Evolutionary conservation across 92 coral and sea anemone species (phyloP), one percentile per base, ranked within the genome.

Genomic region (Umimayanthus kanabou): DNA sequence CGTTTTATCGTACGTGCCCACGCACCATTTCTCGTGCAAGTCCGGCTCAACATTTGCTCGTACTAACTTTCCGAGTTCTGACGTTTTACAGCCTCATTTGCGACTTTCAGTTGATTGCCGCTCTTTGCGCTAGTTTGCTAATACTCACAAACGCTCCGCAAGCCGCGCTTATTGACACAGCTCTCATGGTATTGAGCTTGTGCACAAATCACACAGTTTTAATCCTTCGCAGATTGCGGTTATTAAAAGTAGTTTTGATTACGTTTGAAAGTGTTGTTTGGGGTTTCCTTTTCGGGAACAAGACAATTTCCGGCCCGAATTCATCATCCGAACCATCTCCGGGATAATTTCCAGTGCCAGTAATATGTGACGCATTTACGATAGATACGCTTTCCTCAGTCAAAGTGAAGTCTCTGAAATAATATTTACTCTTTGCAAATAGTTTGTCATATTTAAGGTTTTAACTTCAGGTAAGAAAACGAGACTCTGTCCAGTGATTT

Each of bases 81-180:
- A 16, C 26, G 39, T 79, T 81, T 67, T 16, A n/a, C 40, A 80
- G 30, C 30, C 78, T 43, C 45, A 49, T 39, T 64, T 81, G 30
- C 55, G 76, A 67, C 26, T 29, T 29, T 26, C 11, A 26, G 5
- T 73, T 26, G 26, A 30, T 29, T 70, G 58, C 23, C 13, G 22
- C 42, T 45, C 70, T 85, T 86, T 77, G 45, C 88, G 73, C 85
- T 58, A 73, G 40, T 57, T 75, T 86, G 94, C 80, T 73, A 73
- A 43, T 79, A 39, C 90, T 85, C 76, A 43, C 89, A 92, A 89
- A 90, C 80, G 79, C 58, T 88, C 92, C 94, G 94, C 93, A 70
- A 77, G 80, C 7, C 55, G 15, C 8, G 14, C 50, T 45, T 92
- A 92, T 92, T 92, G 86, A 86, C 90, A 80, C 92, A 86, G 33